A percentile compares a stretch with the other conserved stretches of the same genome.
Conservation (phyloP, 2,113 vertebrate genomes). For the Plestiodon gilberti region DNA sequence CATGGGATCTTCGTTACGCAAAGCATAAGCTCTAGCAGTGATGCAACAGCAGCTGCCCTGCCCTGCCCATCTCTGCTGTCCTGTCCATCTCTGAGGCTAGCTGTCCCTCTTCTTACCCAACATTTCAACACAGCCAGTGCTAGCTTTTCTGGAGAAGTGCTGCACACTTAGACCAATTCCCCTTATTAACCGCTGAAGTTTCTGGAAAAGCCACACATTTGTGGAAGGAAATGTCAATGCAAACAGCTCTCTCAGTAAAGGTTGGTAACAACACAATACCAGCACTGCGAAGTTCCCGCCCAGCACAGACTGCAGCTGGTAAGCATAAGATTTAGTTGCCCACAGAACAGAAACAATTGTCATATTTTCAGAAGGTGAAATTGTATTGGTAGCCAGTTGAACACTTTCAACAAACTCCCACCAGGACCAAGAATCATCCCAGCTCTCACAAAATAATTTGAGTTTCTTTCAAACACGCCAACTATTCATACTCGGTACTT, state of each 20-base stretch:
- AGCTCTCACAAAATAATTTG: neutral
- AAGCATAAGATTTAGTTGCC: neutral
- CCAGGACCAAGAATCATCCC: neutral
- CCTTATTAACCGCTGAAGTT: neutral
- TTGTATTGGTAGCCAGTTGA: neutral
- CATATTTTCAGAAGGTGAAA: neutral
- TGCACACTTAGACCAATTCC: neutral
- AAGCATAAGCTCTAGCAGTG: too few species aligned
- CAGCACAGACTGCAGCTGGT: neutral
- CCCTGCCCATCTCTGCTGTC: neutral
- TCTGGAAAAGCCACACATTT: neutral
- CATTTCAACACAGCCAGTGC: neutral
- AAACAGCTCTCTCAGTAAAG: neutral
- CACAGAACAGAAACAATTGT: neutral
- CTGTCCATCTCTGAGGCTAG: neutral
- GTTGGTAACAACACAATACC: conserved; percentile 43
- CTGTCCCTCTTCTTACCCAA: neutral
- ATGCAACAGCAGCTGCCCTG: too few species aligned
- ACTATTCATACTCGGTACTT: neutral
- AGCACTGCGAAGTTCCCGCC: neutral
- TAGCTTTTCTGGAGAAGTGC: neutral
- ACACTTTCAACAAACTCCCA: neutral
- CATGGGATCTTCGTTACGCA: too few species aligned
- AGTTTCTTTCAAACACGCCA: neutral
- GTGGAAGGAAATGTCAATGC: neutral